A percentile compares a stretch with the other conserved stretches of the same genome.
These are phyloP conservation scores for Sinhomidia bicolor DNA, from an alignment of 2,888 invertebrate species.

Conservation along the genomic window DNA sequence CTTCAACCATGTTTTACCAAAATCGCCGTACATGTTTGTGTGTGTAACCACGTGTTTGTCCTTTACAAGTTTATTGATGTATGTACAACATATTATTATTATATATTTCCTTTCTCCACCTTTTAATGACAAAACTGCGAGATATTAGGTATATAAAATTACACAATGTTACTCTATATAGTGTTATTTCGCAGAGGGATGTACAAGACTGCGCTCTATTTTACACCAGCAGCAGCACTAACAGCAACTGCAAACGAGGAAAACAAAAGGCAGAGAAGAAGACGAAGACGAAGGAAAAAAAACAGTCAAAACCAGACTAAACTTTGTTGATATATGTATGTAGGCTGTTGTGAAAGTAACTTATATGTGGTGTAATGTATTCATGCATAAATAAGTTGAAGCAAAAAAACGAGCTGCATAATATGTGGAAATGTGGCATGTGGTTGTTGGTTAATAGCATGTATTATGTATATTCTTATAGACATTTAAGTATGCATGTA, in stretches of 20 bases:
- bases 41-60: slow-evolving; percentile 60
- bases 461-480: not conserved
- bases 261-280: too few species aligned
- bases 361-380: not conserved
- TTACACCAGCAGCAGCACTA: not conserved
- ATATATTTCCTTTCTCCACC: too few species aligned
- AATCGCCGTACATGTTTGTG: too few species aligned
- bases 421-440: slow-evolving; percentile 25
- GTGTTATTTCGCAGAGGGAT: too few species aligned
- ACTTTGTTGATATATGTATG: not conserved
- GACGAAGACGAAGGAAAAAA: not conserved
- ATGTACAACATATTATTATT: not conserved
- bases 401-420: not conserved
- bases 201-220: slow-evolving; percentile 5
- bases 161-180: too few species aligned
- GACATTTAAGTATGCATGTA: not conserved
- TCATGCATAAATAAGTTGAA: slow-evolving; percentile 7
- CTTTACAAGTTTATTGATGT: slow-evolving; percentile 26
- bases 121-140: too few species aligned
- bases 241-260: not conserved
- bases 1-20: too few species aligned
- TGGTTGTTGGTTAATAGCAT: not conserved
- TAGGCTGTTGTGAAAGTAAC: not conserved
- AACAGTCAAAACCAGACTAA: slow-evolving; percentile 12
- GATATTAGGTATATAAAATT: too few species aligned